These are phyloP conservation scores for Scortum barcoo DNA, from an alignment of 2,113 vertebrate species.

Conservation along the genomic window DNA sequence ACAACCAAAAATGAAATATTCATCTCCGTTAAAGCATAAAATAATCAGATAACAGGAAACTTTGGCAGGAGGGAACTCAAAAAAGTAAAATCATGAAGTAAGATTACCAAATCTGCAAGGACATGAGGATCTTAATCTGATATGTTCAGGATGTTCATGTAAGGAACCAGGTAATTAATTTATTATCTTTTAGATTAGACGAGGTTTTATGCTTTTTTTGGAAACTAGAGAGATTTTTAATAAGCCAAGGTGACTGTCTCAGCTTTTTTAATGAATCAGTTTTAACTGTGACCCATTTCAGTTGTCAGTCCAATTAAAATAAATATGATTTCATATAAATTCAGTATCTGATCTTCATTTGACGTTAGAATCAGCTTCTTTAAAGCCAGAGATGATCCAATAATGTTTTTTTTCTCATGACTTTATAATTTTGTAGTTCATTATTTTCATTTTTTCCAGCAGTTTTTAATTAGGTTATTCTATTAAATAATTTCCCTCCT, in stretches of 20 bases:
- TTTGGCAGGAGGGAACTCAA: neutral
- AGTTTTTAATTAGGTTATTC: neutral
- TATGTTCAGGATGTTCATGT: neutral
- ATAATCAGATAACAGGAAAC: neutral
- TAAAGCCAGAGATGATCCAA: neutral
- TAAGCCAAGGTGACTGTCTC: neutral
- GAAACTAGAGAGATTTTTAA: neutral
- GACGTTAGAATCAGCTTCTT: neutral
- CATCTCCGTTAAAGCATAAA: neutral
- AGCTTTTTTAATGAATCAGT: neutral
- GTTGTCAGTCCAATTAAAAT: neutral
- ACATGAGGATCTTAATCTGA: neutral
- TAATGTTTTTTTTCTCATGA: neutral
- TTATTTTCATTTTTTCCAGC: neutral
- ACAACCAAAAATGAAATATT: neutral
- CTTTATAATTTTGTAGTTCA: neutral
- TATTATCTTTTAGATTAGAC: constrained; percentile 4
- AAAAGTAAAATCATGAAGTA: neutral
- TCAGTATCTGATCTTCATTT: neutral
- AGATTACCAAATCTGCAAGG: neutral
- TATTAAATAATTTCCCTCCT: neutral
- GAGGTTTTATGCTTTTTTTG: neutral
- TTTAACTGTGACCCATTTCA: neutral
- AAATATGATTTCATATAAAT: neutral
- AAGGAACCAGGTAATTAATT: neutral